Evolutionary conservation across 2,113 vertebrate genomes (phyloP).

Genomic region (Hylia prasina): DNA sequence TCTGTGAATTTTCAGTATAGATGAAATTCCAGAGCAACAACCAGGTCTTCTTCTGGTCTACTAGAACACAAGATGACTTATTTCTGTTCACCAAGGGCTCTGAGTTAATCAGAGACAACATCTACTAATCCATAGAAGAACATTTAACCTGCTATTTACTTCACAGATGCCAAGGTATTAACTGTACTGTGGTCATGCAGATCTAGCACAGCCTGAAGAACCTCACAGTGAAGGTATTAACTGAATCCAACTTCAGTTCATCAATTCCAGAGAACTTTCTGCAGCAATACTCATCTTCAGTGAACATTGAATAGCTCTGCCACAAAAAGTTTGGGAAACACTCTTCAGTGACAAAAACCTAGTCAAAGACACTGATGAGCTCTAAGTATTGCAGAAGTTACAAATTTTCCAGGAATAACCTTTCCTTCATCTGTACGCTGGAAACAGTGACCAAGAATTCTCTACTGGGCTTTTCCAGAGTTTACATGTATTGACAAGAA

Average conservation of each 20-base stretch:
- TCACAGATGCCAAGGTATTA: background rate
- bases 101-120: background rate
- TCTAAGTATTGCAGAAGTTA: background rate
- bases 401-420: background rate
- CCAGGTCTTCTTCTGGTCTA: background rate
- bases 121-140: background rate
- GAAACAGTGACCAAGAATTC: background rate
- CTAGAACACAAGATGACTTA: background rate
- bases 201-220: background rate
- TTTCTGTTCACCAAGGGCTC: background rate
- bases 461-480: background rate
- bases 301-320: background rate
- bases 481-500: background rate
- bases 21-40: background rate
- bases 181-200: background rate
- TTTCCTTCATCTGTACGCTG: background rate
- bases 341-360: background rate
- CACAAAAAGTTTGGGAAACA: background rate
- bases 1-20: background rate
- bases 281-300: background rate
- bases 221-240: background rate
- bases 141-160: background rate
- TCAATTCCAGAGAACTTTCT: background rate
- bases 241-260: background rate
- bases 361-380: background rate